phyloP scores from a whole-genome alignment of 2,888 invertebrate species.

The Spodoptera littoralis region DNA sequence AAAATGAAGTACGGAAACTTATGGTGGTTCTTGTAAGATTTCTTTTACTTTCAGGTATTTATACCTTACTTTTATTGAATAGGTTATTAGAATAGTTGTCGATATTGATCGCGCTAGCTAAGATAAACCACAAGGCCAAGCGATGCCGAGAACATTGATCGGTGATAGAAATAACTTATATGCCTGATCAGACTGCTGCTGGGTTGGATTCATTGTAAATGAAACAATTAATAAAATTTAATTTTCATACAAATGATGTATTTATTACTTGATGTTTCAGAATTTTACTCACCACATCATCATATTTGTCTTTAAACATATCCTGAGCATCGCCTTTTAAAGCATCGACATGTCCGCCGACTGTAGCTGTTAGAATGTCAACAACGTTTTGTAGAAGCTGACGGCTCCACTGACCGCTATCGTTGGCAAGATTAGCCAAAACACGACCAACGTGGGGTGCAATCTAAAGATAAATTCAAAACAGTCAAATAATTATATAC shows the following conservation, averaged over 20 bases:
- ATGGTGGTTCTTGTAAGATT: not conserved
- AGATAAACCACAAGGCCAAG: not conserved
- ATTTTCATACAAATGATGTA: too few relatives aligned
- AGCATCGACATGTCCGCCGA: slow-evolving; percentile 62
- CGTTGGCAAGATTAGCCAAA: slow-evolving; percentile 87
- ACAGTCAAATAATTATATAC: not conserved
- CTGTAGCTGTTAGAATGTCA: slow-evolving; percentile 82
- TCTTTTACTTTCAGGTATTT: too few relatives aligned
- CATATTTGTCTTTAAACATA: slow-evolving; percentile 80
- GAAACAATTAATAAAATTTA: too few relatives aligned
- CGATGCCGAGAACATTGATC: not conserved
- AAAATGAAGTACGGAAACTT: not conserved
- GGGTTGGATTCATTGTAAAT: not conserved
- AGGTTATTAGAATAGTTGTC: not conserved
- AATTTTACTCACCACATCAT: slow-evolving; percentile 78
- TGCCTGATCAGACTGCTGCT: not conserved
- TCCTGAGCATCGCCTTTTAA: slow-evolving; percentile 68
- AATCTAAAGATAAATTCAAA: slow-evolving; percentile 67
- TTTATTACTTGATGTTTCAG: not conserved
- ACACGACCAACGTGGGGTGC: slow-evolving; percentile 85
- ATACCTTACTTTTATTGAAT: too few relatives aligned
- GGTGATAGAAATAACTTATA: slow-evolving; percentile 16
- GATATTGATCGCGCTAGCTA: not conserved
- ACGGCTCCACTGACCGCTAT: slow-evolving; percentile 87
- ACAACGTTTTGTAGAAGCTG: slow-evolving; percentile 89